Conservation (phyloP, 2,797 vertebrate species). For the Chaetophractus vellerosus region DNA sequence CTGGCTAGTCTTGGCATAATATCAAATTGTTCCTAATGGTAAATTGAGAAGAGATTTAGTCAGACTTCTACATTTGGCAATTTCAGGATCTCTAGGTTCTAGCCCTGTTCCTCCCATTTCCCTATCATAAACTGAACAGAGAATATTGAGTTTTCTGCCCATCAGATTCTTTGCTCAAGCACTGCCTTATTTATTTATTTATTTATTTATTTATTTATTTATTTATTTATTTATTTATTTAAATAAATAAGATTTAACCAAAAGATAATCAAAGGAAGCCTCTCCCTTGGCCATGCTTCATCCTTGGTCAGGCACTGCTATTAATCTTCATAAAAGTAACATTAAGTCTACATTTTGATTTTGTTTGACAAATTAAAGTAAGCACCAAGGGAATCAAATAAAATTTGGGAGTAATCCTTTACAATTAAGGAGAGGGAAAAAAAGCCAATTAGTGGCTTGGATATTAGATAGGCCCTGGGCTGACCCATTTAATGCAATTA, state of each 20-base stretch:
- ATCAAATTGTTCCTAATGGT: conserved; percentile 58
- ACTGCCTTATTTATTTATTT: not conserved
- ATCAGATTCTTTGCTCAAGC: not conserved
- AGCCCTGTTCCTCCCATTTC: not conserved
- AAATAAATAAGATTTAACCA: not conserved
- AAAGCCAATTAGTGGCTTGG: conserved; percentile 13
- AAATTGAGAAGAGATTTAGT: conserved; percentile 69
- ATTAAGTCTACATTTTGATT: conserved; percentile 58
- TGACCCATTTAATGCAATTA: conserved; percentile 29
- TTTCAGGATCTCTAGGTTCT: conserved; percentile 58
- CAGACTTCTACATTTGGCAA: conserved; percentile 59
- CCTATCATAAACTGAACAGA: conserved; percentile 41
- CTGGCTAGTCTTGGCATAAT: conserved; percentile 55
- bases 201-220: too few relatives aligned
- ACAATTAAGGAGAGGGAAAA: conserved; percentile 55
- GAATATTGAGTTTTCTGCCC: conserved; percentile 50
- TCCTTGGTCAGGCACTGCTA: not conserved
- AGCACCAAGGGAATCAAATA: conserved; percentile 38
- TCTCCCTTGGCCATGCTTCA: not conserved
- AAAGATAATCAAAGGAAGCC: conserved; percentile 2
- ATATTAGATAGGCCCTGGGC: not conserved
- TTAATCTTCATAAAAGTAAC: conserved; percentile 18
- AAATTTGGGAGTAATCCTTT: conserved; percentile 19
- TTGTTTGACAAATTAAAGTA: conserved; percentile 58
- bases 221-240: not conserved